Evolutionary conservation across 1,140 invertebrate species (phyloP).

Genomic region (Pogonus chalceus): DNA sequence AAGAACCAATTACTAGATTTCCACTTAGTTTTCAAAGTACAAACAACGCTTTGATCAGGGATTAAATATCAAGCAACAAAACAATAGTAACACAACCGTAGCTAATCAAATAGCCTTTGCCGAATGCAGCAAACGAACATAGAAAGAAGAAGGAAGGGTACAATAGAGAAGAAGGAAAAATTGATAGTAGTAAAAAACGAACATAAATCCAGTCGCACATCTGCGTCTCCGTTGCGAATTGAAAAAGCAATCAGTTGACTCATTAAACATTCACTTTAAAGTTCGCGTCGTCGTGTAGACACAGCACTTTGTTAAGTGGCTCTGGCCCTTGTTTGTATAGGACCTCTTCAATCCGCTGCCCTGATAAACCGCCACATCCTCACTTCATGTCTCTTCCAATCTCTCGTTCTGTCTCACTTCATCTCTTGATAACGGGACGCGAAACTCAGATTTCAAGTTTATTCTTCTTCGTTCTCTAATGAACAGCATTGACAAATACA

Average conservation of each 20-base stretch:
- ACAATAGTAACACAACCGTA: too few species aligned
- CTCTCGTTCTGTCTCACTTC: background rate
- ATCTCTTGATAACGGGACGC: background rate
- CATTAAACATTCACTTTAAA: conserved; percentile 6
- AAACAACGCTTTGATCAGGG: too few species aligned
- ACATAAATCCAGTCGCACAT: background rate
- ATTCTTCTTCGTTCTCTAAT: conserved; percentile 1
- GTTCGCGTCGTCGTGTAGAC: background rate
- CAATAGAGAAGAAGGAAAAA: too few species aligned
- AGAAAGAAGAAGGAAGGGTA: too few species aligned
- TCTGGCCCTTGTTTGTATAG: background rate
- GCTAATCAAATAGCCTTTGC: too few species aligned
- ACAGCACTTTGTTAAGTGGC: conserved; percentile 7
- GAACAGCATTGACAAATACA: background rate
- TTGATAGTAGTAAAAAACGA: background rate
- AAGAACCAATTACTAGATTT: too few species aligned
- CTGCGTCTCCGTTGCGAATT: background rate
- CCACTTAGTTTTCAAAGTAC: too few species aligned
- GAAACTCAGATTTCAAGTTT: background rate
- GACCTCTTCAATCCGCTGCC: background rate
- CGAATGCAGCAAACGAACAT: too few species aligned
- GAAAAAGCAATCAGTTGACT: conserved; percentile 4
- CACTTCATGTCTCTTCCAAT: background rate
- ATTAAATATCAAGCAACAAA: too few species aligned
- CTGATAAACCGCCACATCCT: background rate